A percentile compares a stretch with the other conserved stretches of the same genome.
phyloP scores from a whole-genome alignment of 2,113 vertebrate genomes.

The Glaucomys volans region DNA sequence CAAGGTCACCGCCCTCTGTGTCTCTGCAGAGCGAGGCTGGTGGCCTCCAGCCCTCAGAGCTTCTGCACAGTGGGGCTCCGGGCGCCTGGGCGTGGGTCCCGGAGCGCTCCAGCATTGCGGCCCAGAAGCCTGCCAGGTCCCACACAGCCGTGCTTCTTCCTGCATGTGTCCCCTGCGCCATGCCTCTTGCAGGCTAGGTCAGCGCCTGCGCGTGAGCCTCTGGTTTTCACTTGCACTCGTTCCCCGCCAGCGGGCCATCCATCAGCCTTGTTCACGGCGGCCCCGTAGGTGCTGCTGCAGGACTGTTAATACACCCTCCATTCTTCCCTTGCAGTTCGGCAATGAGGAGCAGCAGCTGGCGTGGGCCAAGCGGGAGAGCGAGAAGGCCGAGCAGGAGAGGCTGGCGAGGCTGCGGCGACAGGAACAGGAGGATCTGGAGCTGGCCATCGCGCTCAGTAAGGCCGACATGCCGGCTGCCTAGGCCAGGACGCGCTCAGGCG shows the following conservation, averaged over 20 bases:
- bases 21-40: no score
- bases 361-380: constrained; percentile 98
- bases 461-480: constrained; percentile 97
- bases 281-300: no score
- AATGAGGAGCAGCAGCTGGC: constrained; percentile 99
- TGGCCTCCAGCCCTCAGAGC: no score
- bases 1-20: fast-evolving
- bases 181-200: no score
- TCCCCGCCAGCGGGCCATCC: no score
- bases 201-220: no score
- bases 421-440: constrained; percentile 98
- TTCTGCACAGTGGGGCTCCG: neutral
- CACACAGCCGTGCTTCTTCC: neutral
- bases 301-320: no score
- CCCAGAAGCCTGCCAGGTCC: neutral
- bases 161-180: no score
- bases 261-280: no score
- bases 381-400: constrained; percentile 95
- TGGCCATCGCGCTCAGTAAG: constrained; percentile 99
- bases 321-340: constrained; percentile 91
- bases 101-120: neutral
- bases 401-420: constrained; percentile 94
- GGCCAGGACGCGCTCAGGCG: constrained; percentile 53
- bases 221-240: neutral
- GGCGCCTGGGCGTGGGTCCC: no score